Percentiles rank a stretch among this genome's conserved stretches.
Conservation (phyloP, 2,888 invertebrate species). For the Stegana nigrithorax region DNA sequence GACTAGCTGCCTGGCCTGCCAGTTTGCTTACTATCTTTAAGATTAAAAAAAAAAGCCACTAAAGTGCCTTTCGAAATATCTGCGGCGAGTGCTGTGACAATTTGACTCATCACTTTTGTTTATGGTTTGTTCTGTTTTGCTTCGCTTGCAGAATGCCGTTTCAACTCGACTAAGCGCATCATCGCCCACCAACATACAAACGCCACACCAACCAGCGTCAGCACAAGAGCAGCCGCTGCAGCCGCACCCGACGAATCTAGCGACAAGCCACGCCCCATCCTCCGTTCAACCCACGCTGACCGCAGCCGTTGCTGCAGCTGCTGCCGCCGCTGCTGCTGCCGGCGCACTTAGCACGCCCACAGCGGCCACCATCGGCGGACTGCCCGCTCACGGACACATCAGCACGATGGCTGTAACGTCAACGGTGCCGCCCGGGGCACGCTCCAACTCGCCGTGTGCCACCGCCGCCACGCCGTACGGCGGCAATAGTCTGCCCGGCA, state of each 20-base stretch:
- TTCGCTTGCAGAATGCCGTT: constrained; percentile 70
- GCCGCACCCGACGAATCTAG: constrained; percentile 40
- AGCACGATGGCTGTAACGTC: constrained; percentile 71
- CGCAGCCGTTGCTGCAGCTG: constrained; percentile 56
- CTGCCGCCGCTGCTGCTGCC: constrained; percentile 48
- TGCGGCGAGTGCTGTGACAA: too few relatives aligned
- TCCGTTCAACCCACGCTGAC: constrained; percentile 43
- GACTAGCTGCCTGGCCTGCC: constrained; percentile 23
- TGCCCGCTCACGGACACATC: constrained; percentile 32
- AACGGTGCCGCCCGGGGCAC: constrained; percentile 70
- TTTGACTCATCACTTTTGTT: background rate
- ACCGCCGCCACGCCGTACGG: constrained; percentile 70
- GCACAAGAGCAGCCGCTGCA: constrained; percentile 41
- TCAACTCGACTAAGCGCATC: constrained; percentile 80
- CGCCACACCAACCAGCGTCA: constrained; percentile 64
- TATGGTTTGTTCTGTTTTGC: background rate
- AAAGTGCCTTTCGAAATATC: background rate
- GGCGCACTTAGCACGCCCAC: constrained; percentile 37
- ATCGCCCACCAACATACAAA: constrained; percentile 74
- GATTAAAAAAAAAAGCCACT: background rate
- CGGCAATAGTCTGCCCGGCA: constrained; percentile 60
- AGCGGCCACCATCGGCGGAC: constrained; percentile 42
- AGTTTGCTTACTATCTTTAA: background rate
- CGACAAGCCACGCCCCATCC: constrained; percentile 38
- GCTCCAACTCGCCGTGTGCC: constrained; percentile 71